Base-by-base conservation (phyloP, 2,797 vertebrate genomes). In the Gastrophryne carolinensis region DNA sequence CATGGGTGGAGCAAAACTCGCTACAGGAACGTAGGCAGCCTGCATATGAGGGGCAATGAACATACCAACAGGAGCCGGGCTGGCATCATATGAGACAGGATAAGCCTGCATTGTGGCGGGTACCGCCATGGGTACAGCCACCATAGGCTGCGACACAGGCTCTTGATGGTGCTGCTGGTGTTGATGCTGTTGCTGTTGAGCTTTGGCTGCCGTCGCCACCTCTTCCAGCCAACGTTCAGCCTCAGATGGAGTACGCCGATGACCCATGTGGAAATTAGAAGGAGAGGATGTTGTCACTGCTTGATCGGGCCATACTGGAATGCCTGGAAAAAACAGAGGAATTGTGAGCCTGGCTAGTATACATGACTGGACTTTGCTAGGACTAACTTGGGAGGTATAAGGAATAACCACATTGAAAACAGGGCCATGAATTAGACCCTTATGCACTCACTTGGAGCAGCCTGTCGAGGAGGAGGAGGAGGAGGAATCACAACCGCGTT, bases 191-290 rank as follows among this genome's bases (percentile, higher is more conserved):
- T 83, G 83, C 35, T 81, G 85, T 76, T 90, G 93, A 0, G 91
- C 86, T 76, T 89, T 93, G 47, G 94, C 94, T 0, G 88, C 90
- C 73, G 94, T 93, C 37, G 95, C 93, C 8, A 96, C 95, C 73
- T 97, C 95, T 63, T 97, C 94, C 61, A 97, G 80, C 95, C 95
- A 97, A 56, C 95, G 85, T 81, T 97, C 95, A 0, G 95, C 95
- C 83, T 97, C 95, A 0, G 95, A 97, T 0, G 95, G 94, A 0
- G 95, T 97, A 41, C 95, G 91, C 73, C 84, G 93, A 86, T 97
- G 95, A 30, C 95, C 92, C 0, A 90, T 87, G 56, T 91, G 91
- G 75, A 85, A 86, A 30, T 85, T 81, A 2, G 85, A 84, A 34
- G 80, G 15, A 29, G 80, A 53, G 3, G 82, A 62, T 0, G 90